Percentiles rank a stretch among this genome's conserved stretches.
Evolutionary conservation across 2,888 invertebrate genomes (phyloP).

Genomic region (Didymodactylos carnosus): DNA sequence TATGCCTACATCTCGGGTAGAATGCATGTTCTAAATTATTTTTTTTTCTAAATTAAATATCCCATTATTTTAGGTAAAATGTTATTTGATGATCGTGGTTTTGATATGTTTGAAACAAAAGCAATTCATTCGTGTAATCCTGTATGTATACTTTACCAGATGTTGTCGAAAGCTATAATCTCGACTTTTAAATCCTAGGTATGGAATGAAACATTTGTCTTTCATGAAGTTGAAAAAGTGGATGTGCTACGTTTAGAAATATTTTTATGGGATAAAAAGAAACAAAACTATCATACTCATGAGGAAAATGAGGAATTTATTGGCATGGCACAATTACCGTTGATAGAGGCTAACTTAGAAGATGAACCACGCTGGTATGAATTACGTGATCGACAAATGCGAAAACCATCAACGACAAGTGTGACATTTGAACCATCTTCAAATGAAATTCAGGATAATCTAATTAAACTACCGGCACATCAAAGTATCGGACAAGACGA

Average conservation of each 20-base stretch:
- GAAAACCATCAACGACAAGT: constrained; percentile 8
- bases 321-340: constrained; percentile 45
- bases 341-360: constrained; percentile 62
- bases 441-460: constrained; percentile 5
- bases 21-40: too few species aligned
- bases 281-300: background rate
- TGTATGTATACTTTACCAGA: too few species aligned
- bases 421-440: constrained; percentile 15
- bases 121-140: constrained; percentile 48
- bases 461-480: background rate
- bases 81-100: constrained; percentile 6
- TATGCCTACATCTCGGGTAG: constrained; percentile 3
- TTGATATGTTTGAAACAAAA: constrained; percentile 8
- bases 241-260: constrained; percentile 9
- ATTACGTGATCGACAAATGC: constrained; percentile 17
- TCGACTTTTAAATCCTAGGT: too few species aligned
- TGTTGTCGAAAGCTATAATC: too few species aligned
- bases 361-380: constrained; percentile 68
- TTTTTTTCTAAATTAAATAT: too few species aligned
- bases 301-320: constrained; percentile 18
- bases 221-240: constrained; percentile 29
- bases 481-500: too few species aligned
- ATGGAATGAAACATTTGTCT: constrained; percentile 77
- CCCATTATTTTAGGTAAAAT: too few species aligned
- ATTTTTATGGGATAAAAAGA: background rate